Evolutionary conservation across 2,797 vertebrate genomes (phyloP).

Genomic region (Helostoma temminkii): DNA sequence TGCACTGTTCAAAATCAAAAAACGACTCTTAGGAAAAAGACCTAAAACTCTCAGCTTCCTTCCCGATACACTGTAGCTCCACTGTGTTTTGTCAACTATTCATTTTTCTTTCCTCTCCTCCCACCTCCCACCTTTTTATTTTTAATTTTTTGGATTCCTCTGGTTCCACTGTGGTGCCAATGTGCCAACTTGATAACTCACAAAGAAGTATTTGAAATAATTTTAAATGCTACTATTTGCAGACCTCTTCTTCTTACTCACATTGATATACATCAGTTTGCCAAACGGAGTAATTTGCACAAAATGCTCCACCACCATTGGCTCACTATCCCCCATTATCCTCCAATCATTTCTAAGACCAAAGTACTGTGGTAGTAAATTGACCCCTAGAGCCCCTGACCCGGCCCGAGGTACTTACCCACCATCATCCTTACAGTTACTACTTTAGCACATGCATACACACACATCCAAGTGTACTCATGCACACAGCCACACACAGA

Average conservation of each 20-base stretch:
- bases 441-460: slow-evolving; percentile 60
- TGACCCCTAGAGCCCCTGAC: slow-evolving; percentile 51
- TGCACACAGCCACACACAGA: slow-evolving; percentile 62
- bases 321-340: slow-evolving; percentile 67
- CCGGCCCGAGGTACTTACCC: slow-evolving; percentile 48
- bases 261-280: slow-evolving; percentile 67
- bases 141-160: slow-evolving; percentile 48
- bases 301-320: slow-evolving; percentile 74
- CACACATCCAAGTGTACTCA: slow-evolving; percentile 30
- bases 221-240: slow-evolving; percentile 67
- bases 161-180: slow-evolving; percentile 82
- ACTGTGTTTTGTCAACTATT: slow-evolving; percentile 70
- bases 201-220: slow-evolving; percentile 62
- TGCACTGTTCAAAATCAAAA: slow-evolving; percentile 83
- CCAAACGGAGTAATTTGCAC: slow-evolving; percentile 80
- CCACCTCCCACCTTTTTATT: slow-evolving; percentile 51
- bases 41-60: slow-evolving; percentile 72
- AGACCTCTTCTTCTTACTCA: slow-evolving; percentile 58
- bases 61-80: slow-evolving; percentile 77
- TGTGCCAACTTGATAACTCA: slow-evolving; percentile 74
- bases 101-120: slow-evolving; percentile 6
- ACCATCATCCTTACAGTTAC: slow-evolving; percentile 53
- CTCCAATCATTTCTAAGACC: slow-evolving; percentile 83
- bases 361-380: slow-evolving; percentile 86
- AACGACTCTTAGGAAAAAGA: slow-evolving; percentile 73